Conservation (phyloP, 2,113 vertebrate species). For the Oncorhynchus gorbuscha region DNA sequence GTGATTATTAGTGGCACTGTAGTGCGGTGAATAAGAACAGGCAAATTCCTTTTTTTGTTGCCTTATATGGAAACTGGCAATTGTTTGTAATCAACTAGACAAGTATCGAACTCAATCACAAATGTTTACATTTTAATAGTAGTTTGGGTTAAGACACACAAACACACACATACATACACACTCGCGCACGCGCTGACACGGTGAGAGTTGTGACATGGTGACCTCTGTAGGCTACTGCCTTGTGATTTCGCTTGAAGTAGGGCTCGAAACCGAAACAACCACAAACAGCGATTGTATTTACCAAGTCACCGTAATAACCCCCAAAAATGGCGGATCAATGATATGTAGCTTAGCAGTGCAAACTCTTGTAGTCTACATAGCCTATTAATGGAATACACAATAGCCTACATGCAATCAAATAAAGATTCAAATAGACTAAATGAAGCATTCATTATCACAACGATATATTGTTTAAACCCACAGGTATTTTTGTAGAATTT, state of each 20-base stretch:
- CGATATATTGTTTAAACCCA: not conserved
- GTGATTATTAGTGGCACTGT: not conserved
- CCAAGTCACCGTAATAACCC: not conserved
- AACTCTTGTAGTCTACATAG: no score
- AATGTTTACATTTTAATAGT: no score
- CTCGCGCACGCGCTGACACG: not conserved
- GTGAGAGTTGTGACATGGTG: conserved; percentile 74
- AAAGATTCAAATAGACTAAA: no score
- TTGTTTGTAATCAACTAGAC: not conserved
- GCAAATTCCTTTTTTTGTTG: not conserved
- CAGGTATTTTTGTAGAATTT: not conserved
- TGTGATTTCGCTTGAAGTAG: conserved; percentile 54
- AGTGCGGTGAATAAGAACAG: not conserved
- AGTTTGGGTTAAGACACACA: not conserved
- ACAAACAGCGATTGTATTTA: not conserved
- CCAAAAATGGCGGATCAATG: not conserved
- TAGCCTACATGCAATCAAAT: not conserved
- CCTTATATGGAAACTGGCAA: not conserved
- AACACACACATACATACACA: not conserved
- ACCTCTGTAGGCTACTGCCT: conserved; percentile 70
- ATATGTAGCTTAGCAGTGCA: no score
- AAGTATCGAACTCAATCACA: not conserved
- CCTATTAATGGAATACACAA: no score
- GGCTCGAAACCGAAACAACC: conserved; percentile 45
- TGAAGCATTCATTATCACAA: no score